Percentiles rank a stretch among this genome's conserved stretches.
These are phyloP conservation scores for Danaus melanippus DNA, from an alignment of 1,140 invertebrate species.

Conservation along the genomic window DNA sequence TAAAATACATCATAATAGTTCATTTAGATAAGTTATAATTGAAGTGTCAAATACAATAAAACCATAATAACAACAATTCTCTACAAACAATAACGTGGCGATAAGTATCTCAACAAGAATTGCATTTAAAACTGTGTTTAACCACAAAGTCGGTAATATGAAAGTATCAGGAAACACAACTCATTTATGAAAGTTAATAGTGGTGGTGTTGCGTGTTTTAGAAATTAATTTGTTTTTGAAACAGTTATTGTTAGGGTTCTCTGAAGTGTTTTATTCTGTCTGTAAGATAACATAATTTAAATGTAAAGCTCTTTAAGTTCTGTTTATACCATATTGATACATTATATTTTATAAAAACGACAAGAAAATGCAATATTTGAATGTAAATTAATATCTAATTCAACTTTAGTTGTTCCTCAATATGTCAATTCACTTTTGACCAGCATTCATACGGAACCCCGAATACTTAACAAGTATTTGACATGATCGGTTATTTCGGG, in stretches of 20 bases:
- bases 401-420: neutral
- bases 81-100: slow-evolving; percentile 10
- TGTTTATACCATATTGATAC: neutral
- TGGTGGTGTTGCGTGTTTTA: slow-evolving; percentile 52
- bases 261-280: neutral
- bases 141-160: slow-evolving; percentile 37
- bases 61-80: neutral
- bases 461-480: slow-evolving; percentile 6
- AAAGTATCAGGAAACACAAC: slow-evolving; percentile 47
- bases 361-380: neutral
- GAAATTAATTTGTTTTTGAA: slow-evolving; percentile 61
- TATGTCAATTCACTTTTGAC: neutral
- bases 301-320: slow-evolving; percentile 5
- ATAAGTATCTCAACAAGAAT: slow-evolving; percentile 21
- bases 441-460: slow-evolving; percentile 13
- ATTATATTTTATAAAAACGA: neutral
- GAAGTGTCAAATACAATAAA: neutral
- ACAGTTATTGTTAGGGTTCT: slow-evolving; percentile 44
- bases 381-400: neutral
- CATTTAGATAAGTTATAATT: neutral
- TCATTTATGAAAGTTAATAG: slow-evolving; percentile 53
- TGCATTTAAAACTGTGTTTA: slow-evolving; percentile 34
- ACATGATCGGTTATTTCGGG: slow-evolving; percentile 21
- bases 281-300: slow-evolving; percentile 1
- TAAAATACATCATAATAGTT: slow-evolving; percentile 5